Percentiles rank a stretch among this genome's conserved stretches.
phyloP scores from a whole-genome alignment of 2,888 invertebrate genomes.

The Lasiommata megera region DNA sequence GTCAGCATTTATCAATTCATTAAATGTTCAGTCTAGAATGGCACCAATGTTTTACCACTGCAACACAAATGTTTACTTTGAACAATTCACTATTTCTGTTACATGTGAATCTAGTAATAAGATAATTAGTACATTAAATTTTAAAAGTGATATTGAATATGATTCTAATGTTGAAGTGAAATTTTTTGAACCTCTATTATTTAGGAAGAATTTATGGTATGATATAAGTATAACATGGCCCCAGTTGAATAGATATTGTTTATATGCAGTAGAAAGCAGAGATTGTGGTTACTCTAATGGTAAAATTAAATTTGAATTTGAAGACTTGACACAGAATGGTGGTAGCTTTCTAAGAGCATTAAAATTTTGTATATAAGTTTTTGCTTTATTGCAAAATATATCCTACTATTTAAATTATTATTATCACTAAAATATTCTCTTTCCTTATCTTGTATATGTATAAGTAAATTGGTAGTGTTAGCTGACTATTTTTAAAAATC shows the following conservation, averaged over 20 bases:
- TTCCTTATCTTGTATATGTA: neutral
- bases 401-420: too few species aligned
- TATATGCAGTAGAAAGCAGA: conserved; percentile 67
- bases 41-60: conserved; percentile 60
- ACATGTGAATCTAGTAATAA: conserved; percentile 59
- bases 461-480: neutral
- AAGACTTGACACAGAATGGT: conserved; percentile 57
- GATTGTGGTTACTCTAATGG: conserved; percentile 54
- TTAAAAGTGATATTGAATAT: conserved; percentile 63
- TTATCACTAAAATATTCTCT: neutral
- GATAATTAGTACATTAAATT: conserved; percentile 57
- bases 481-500: neutral
- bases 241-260: conserved; percentile 45
- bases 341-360: conserved; percentile 71
- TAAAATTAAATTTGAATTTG: conserved; percentile 66
- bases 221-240: conserved; percentile 70
- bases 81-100: conserved; percentile 63
- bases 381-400: neutral
- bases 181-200: conserved; percentile 63
- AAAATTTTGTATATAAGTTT: conserved; percentile 65
- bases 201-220: conserved; percentile 71
- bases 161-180: conserved; percentile 67
- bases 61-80: conserved; percentile 60
- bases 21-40: conserved; percentile 70
- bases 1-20: conserved; percentile 68